These are phyloP conservation scores for Hetaerina titia DNA, from an alignment of 2,888 invertebrate genomes.

Conservation along the genomic window DNA sequence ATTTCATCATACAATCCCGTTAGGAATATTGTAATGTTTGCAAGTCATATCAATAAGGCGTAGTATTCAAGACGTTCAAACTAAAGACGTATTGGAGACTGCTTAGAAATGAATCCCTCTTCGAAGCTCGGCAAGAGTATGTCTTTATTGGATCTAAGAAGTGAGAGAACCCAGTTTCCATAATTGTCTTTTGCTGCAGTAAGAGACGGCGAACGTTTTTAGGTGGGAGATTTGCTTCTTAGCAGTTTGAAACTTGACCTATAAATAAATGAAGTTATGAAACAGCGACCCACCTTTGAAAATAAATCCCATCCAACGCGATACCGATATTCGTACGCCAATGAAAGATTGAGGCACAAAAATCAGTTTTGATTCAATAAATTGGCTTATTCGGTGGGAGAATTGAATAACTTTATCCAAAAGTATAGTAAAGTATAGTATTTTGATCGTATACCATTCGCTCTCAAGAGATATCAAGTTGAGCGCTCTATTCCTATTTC, in stretches of 20 bases:
- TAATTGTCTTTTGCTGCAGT: neutral
- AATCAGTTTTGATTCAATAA: too few relatives aligned
- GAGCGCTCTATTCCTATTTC: too few relatives aligned
- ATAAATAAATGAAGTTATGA: neutral
- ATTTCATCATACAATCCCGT: too few relatives aligned
- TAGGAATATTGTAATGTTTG: too few relatives aligned
- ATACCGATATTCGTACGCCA: too few relatives aligned
- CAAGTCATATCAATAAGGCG: too few relatives aligned
- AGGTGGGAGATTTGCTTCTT: neutral
- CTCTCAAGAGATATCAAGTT: too few relatives aligned
- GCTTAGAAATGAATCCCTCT: constrained; percentile 6
- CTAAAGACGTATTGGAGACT: neutral
- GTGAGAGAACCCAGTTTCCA: neutral
- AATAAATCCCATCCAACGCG: neutral
- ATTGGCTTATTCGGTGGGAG: too few relatives aligned
- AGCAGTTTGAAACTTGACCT: neutral
- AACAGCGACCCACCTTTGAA: neutral
- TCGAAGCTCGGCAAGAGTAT: neutral
- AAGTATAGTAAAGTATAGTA: too few relatives aligned
- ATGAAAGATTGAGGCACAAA: too few relatives aligned
- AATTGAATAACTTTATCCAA: too few relatives aligned
- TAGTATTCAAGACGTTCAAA: neutral
- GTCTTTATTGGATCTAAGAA: neutral
- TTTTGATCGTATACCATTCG: too few relatives aligned
- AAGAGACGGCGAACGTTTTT: neutral